These are phyloP conservation scores for Mimumesa dahlbomi DNA, from an alignment of 2,888 invertebrate genomes.

Conservation along the genomic window DNA sequence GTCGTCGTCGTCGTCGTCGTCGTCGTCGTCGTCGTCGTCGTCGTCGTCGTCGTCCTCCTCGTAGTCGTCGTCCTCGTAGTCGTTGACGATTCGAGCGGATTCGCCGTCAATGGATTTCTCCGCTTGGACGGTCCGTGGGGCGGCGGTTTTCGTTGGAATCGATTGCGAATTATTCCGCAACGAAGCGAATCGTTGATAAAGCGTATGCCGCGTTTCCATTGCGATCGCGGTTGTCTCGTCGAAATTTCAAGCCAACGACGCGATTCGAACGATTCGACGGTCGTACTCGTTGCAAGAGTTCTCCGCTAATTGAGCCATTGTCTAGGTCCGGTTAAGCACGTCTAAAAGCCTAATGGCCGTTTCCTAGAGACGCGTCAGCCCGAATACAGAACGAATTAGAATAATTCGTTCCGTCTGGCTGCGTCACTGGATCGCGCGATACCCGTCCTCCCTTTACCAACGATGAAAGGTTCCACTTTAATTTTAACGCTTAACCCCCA, in stretches of 20 bases:
- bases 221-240: too few relatives aligned
- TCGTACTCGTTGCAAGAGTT: constrained; percentile 47
- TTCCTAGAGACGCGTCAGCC: constrained; percentile 71
- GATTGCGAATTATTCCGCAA: too few relatives aligned
- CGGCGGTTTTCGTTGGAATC: too few relatives aligned
- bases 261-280: constrained; percentile 26
- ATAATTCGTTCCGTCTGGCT: constrained; percentile 75
- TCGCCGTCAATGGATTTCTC: too few relatives aligned
- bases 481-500: constrained; percentile 9
- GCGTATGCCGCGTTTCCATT: too few relatives aligned
- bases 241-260: background rate
- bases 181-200: too few relatives aligned
- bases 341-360: constrained; percentile 70
- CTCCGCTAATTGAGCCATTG: constrained; percentile 64
- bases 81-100: too few relatives aligned
- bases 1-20: constrained; percentile 57
- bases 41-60: too few relatives aligned
- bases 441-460: background rate
- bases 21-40: too few relatives aligned
- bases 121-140: too few relatives aligned
- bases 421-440: constrained; percentile 55
- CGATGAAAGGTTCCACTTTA: constrained; percentile 34
- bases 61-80: too few relatives aligned
- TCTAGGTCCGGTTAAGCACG: constrained; percentile 67
- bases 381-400: constrained; percentile 74